phyloP scores from a whole-genome alignment of 2,888 invertebrate genomes.

The Ommatoiulus sabulosus region DNA sequence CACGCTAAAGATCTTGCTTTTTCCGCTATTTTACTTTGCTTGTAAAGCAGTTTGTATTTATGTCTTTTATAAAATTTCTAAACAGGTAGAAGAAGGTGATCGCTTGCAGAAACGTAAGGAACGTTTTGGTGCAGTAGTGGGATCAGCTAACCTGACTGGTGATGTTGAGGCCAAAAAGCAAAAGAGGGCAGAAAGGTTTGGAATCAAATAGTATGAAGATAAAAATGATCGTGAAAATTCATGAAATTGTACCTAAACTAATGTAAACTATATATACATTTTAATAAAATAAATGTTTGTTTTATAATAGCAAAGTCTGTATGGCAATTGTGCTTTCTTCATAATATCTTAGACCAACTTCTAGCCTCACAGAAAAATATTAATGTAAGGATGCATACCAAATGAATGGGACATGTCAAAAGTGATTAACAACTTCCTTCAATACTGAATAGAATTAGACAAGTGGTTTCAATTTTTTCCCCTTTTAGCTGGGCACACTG shows the following conservation, averaged over 20 bases:
- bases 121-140: conserved; percentile 49
- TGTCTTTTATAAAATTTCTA: neutral
- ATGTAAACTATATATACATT: conserved; percentile 32
- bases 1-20: neutral
- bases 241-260: conserved; percentile 3
- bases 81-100: conserved; percentile 27
- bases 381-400: no score
- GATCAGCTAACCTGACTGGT: neutral
- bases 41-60: neutral
- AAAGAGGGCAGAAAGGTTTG: conserved; percentile 53
- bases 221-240: neutral
- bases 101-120: conserved; percentile 53
- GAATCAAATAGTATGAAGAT: neutral
- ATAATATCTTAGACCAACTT: neutral
- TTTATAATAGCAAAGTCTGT: neutral
- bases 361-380: no score
- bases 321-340: neutral
- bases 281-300: neutral
- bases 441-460: no score
- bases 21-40: neutral
- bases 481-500: no score
- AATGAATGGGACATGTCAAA: no score
- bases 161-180: conserved; percentile 39
- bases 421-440: no score
- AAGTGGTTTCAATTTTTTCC: no score